These are phyloP conservation scores for Haemorhous mexicanus DNA, from an alignment of 2,113 vertebrate genomes.

Conservation along the genomic window DNA sequence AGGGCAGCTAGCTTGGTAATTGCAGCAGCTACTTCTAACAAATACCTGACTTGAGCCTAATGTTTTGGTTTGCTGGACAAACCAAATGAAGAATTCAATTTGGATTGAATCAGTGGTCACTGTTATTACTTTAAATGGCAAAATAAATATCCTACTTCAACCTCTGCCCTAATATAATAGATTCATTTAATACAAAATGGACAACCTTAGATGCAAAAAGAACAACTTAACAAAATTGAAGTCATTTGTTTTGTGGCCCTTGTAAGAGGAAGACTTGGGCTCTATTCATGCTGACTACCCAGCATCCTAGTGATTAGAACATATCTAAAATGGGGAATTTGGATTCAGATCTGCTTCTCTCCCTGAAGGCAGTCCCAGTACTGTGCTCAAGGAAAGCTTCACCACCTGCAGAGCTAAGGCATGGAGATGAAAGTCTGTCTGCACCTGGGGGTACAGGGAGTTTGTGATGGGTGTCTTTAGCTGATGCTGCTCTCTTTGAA, in stretches of 20 bases:
- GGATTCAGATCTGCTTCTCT: background rate
- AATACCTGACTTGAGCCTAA: background rate
- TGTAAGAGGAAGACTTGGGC: background rate
- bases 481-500: background rate
- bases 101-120: background rate
- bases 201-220: background rate
- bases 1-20: background rate
- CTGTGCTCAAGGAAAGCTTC: background rate
- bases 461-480: background rate
- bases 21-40: background rate
- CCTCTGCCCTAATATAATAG: background rate
- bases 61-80: background rate
- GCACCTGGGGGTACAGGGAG: fast-evolving
- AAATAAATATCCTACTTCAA: background rate
- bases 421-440: background rate
- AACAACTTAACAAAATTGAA: background rate
- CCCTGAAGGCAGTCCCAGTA: background rate
- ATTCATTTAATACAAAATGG: background rate
- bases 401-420: background rate
- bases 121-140: conserved; percentile 9
- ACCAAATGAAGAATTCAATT: background rate
- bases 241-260: background rate
- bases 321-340: background rate
- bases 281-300: background rate
- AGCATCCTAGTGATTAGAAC: background rate